Base-by-base conservation (phyloP, 2,113 vertebrate genomes). In the Menura novaehollandiae region DNA sequence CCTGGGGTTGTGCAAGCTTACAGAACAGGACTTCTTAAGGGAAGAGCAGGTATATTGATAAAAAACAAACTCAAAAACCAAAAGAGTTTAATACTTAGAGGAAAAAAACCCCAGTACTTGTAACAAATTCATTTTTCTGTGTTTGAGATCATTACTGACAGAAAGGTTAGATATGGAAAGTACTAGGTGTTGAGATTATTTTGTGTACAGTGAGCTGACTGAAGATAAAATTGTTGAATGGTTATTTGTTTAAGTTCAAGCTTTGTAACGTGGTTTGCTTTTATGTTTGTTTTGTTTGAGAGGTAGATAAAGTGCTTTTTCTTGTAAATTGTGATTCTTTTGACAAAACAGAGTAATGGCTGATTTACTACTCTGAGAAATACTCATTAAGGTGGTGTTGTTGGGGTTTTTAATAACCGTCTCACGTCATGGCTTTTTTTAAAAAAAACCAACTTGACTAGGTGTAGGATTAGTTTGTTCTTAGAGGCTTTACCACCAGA, bases 31-130 rank as follows among this genome's bases (percentile, higher is more conserved):
- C 26, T 59, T 59, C 26, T 39, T 43, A 55, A 72, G 56, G 12
- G 21, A 69, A 69, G 28, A 55, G 35, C 15, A 41, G 22, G 33
- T 87, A 46, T 43, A 26, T 49, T 73, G 28, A 52, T 46, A 17
- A 46, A 60, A 73, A 78, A 11, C 2, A 7, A 41, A 41, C 23
- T n/a, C 52, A 41, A 53, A 26, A 23, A 0, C 3, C 3, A 27
- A 15, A 30, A 52, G 37, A 26, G 47, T 41, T 85, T 80, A 77
- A 55, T 80, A 41, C 17, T 23, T 9, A 3, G 4, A 72, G 33
- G 8, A 28, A 33, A 71, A 88, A 71, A 1, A 3, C 0, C 0
- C 0, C 9, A 26, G 3, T 26, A 44, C 24, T 81, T 84, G 2
- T 1, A 84, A 68, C 3, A 87, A 77, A 81, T 32, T 51, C 7